These are phyloP conservation scores for Tetropium fuscum DNA, from an alignment of 2,888 invertebrate genomes.

Conservation along the genomic window DNA sequence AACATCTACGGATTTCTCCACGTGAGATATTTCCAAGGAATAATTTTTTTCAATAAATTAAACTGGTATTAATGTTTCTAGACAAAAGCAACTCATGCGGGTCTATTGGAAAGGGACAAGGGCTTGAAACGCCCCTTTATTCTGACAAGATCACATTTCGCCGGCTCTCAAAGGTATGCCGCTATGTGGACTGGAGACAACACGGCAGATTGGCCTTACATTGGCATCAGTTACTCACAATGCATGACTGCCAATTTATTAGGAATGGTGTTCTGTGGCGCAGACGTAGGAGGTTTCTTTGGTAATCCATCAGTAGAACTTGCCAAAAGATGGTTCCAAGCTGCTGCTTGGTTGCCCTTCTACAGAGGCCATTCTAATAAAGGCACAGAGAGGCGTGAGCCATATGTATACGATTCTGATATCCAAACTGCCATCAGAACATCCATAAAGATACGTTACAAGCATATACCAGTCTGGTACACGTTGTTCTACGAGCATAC, in stretches of 20 bases:
- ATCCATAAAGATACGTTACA: slow-evolving; percentile 82
- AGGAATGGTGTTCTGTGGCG: slow-evolving; percentile 92
- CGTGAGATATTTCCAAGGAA: too few species aligned
- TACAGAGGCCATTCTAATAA: slow-evolving; percentile 95
- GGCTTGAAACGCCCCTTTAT: slow-evolving; percentile 84
- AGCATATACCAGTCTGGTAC: slow-evolving; percentile 63
- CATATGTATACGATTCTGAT: slow-evolving; percentile 87
- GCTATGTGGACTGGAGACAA: slow-evolving; percentile 99
- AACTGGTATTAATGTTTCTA: slow-evolving; percentile 54
- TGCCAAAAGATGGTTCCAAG: slow-evolving; percentile 72
- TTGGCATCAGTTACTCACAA: slow-evolving; percentile 89
- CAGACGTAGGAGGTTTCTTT: slow-evolving; percentile 98
- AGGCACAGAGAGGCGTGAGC: slow-evolving; percentile 94
- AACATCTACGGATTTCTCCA: slow-evolving; percentile 87
- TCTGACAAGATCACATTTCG: slow-evolving; percentile 88
- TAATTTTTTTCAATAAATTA: too few species aligned
- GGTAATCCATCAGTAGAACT: slow-evolving; percentile 91
- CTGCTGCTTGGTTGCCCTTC: slow-evolving; percentile 93
- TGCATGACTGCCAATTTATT: slow-evolving; percentile 78
- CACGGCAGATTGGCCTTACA: slow-evolving; percentile 90
- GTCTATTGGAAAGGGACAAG: slow-evolving; percentile 70
- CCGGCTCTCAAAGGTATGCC: slow-evolving; percentile 90
- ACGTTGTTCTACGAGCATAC: slow-evolving; percentile 91
- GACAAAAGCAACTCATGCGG: slow-evolving; percentile 74
- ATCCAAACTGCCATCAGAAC: slow-evolving; percentile 72